Base-by-base conservation (phyloP, 1,140 invertebrate species). In the honey bee (Apis mellifera) region DNA sequence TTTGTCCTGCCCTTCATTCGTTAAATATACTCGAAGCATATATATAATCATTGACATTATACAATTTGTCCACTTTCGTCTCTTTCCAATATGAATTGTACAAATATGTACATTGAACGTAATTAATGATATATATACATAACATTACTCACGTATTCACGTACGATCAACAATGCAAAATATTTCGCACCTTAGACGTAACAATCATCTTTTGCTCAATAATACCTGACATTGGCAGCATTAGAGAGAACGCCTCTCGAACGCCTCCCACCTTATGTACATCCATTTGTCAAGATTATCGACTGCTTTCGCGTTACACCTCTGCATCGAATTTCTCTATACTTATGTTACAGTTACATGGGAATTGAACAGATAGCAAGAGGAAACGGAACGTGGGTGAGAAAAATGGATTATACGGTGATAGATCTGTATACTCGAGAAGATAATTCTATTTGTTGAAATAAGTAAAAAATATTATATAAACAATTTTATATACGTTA, bases 271-370 rank as follows among this genome's bases (percentile, higher is more conserved):
- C 60, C 23, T 50, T 12, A 2, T 8, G 11, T n/a, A 32, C n/a
- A 2, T 32, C 50, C 50, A 65, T 54, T 32, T 17, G 26, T 76
- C 74, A 76, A 76, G 59, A 64, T 75, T 64, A 75, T 75, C 48
- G 48, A 15, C n/a, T 42, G 32, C 32, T 42, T 42, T 42, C 32
- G 4, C 32, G 32, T 42, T 42, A 42, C 32, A 42, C 32, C 4
- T 42, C 32, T 42, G 32, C 32, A 42, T 42, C 32, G 32, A 42
- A 42, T 42, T 42, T 42, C 32, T 42, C 32, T 42, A 42, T 42
- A 42, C 32, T 42, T 42, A 42, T 42, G 32, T 5, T 42, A 42
- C 32, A 42, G 32, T 42, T 42, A 42, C 5, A 42, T 42, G 32
- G 21, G 66, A 32, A 52, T 9, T 48, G 32, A 73, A 12, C 13